phyloP scores from a whole-genome alignment of 2,888 invertebrate genomes.

The Himalopsyche japonica region DNA sequence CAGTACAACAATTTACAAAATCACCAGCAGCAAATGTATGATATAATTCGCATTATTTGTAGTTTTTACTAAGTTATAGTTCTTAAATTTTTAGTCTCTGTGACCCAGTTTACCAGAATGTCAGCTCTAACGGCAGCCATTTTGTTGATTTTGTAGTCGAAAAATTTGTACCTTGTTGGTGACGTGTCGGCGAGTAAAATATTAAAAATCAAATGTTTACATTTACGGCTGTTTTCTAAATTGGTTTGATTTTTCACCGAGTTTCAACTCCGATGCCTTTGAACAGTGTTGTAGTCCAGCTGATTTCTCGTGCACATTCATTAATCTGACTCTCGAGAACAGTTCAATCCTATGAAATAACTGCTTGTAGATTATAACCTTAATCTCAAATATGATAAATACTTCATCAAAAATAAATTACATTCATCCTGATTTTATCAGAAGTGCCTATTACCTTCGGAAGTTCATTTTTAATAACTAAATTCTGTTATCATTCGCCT shows the following conservation, averaged over 20 bases:
- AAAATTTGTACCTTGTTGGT: constrained; percentile 18
- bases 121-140: constrained; percentile 51
- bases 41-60: constrained; percentile 2
- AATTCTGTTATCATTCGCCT: no score
- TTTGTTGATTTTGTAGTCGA: constrained; percentile 50
- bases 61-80: constrained; percentile 6
- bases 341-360: no score
- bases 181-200: constrained; percentile 22
- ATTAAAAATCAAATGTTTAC: neutral
- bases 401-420: no score
- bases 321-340: no score
- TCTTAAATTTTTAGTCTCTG: constrained; percentile 6
- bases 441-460: no score
- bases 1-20: constrained; percentile 59
- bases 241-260: neutral
- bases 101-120: constrained; percentile 18
- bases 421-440: no score
- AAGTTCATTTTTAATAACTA: no score
- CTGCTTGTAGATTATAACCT: no score
- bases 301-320: no score
- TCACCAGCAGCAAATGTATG: constrained; percentile 60
- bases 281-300: no score
- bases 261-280: neutral
- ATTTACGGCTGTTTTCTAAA: neutral
- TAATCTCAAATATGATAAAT: no score